Conservation (phyloP, 1,140 invertebrate genomes). For the Drosophila asahinai region DNA sequence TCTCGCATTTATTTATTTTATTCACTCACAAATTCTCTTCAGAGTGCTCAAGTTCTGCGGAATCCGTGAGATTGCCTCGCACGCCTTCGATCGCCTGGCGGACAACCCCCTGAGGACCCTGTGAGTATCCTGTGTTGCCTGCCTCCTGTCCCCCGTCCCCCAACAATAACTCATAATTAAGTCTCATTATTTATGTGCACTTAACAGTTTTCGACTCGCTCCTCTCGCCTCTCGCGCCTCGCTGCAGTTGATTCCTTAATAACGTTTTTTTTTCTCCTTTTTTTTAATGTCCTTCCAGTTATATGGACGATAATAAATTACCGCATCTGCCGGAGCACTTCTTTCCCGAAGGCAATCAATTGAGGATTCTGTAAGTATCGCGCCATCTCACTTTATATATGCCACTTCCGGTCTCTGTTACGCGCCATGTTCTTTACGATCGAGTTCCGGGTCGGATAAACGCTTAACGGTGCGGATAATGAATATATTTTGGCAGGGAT, state of each 20-base stretch:
- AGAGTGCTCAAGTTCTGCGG: conserved; percentile 80
- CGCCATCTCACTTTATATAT: conserved; percentile 3
- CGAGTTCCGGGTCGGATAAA: conserved; percentile 23
- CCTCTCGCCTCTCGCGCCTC: not conserved
- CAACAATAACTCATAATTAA: conserved; percentile 75
- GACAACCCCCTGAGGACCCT: conserved; percentile 69
- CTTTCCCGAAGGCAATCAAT: conserved; percentile 79
- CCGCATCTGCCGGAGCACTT: conserved; percentile 70
- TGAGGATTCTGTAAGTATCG: conserved; percentile 83
- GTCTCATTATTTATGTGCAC: conserved; percentile 77
- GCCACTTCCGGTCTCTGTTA: not conserved
- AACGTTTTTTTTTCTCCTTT: not conserved
- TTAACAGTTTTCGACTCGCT: conserved; percentile 50
- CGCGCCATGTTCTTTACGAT: conserved; percentile 16
- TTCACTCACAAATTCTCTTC: conserved; percentile 21
- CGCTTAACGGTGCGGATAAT: no score
- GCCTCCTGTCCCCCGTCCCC: no score
- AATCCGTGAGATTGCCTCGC: conserved; percentile 65
- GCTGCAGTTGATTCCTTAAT: conserved; percentile 21
- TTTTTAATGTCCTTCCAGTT: conserved; percentile 60
- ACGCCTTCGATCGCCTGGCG: conserved; percentile 72
- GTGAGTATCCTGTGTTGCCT: conserved; percentile 56
- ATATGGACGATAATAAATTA: conserved; percentile 85
- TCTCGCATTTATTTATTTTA: conserved; percentile 57
- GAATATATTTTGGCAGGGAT: not conserved